Percentiles rank a stretch among this genome's conserved stretches.
phyloP scores from a whole-genome alignment of 2,888 invertebrate species.

The Mesodorylaimus sp. region DNA sequence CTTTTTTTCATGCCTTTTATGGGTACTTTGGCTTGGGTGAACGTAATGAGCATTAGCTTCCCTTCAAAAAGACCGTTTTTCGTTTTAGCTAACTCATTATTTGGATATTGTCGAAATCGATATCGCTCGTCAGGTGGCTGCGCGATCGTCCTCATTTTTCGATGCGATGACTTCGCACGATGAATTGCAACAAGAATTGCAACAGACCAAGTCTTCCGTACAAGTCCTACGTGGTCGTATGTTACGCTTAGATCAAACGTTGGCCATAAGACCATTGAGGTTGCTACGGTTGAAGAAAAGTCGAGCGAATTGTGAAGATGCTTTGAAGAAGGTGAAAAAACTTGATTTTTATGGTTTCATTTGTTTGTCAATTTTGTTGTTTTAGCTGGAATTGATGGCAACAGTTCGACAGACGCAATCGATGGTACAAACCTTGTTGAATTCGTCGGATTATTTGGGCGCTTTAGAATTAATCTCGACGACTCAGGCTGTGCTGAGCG shows the following conservation, averaged over 20 bases:
- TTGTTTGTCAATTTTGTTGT: conserved; percentile 23
- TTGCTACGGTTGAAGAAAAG: conserved; percentile 41
- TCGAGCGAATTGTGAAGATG: conserved; percentile 27
- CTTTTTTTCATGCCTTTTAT: too few species aligned
- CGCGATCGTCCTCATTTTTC: conserved; percentile 89
- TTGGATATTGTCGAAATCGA: conserved; percentile 82
- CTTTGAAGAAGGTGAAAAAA: conserved; percentile 31
- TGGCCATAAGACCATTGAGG: conserved; percentile 59
- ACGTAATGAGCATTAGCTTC: too few species aligned
- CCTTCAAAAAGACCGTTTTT: background rate
- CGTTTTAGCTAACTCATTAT: conserved; percentile 59
- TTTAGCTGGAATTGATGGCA: conserved; percentile 61
- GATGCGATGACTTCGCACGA: conserved; percentile 96
- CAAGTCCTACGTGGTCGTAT: conserved; percentile 51
- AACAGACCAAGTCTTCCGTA: conserved; percentile 55
- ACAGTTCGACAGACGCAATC: conserved; percentile 95
- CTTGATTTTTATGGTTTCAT: conserved; percentile 4
- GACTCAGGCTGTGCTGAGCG: conserved; percentile 75
- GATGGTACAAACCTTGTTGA: conserved; percentile 76
- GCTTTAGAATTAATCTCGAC: conserved; percentile 88
- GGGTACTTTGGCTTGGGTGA: too few species aligned
- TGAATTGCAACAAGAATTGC: conserved; percentile 82
- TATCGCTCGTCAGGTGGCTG: conserved; percentile 74
- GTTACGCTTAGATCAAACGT: conserved; percentile 52
- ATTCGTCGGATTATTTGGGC: conserved; percentile 88